Base-by-base conservation (phyloP, 2,113 vertebrate genomes). In the Addax nasomaculatus region DNA sequence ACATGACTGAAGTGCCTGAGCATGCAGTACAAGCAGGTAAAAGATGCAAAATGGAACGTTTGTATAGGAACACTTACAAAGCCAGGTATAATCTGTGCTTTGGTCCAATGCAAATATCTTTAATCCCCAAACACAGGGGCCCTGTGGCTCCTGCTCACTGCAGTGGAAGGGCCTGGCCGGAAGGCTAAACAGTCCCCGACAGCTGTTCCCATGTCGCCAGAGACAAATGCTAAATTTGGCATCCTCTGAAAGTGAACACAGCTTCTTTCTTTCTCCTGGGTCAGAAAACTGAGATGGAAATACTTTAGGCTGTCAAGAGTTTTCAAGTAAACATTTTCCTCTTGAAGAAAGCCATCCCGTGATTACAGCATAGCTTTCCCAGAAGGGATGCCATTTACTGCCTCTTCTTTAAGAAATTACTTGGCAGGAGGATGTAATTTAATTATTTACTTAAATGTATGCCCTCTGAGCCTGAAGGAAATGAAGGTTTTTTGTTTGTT, bases 361-460 rank as follows among this genome's bases (percentile, higher is more conserved):
- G 17, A 76, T 58, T 29, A 53, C 1, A 55, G 51, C 29, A 29
- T 16, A 89, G 81, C 91, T 89, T 97, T 95, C 96, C 95, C 96
- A 87, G 91, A 97, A 97, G 95, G 91, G 89, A 91, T n/a, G 60
- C 73, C 80, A 81, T 58, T 88, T 86, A 85, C 96, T 0, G 43
- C 45, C 64, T 87, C 93, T 64, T 73, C 70, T 81, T 90, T 84
- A 95, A 96, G 95, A 94, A 92, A 97, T 84, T 53, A 93, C 86
- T 95, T 95, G 89, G 97, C 96, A 93, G 94, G 29, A 57, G 87
- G 85, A 92, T 96, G 92, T 57, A 62, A 97, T 93, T 97, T 96
- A 98, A 97, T 98, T 95, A 95, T 97, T 97, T 93, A 95, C 89
- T 96, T 97, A 96, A 96, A 93, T 84, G 70, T 14, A 89, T 43